Evolutionary conservation across 2,888 invertebrate species (phyloP).

Genomic region (Diaperis boleti): DNA sequence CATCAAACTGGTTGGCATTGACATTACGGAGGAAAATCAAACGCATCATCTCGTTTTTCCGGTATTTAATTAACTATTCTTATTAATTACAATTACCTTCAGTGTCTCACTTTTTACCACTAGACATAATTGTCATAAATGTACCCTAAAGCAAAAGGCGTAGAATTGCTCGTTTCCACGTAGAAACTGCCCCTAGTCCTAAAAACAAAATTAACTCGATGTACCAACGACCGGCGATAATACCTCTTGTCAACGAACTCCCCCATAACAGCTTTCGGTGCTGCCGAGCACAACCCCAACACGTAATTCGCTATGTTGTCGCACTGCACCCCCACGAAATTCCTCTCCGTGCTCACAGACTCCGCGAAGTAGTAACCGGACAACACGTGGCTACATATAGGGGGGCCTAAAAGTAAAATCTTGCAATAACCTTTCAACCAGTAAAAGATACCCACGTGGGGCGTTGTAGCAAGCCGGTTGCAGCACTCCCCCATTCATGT

Average conservation of each 20-base stretch:
- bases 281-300: constrained; percentile 67
- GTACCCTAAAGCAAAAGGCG: constrained; percentile 55
- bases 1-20: not conserved
- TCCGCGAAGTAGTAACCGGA: constrained; percentile 74
- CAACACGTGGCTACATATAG: constrained; percentile 74
- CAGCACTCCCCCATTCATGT: constrained; percentile 72
- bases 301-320: constrained; percentile 68
- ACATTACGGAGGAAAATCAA: not conserved
- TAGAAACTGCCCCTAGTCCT: constrained; percentile 59
- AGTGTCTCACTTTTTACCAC: not conserved
- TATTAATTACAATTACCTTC: not conserved
- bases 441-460: constrained; percentile 54
- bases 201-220: constrained; percentile 35
- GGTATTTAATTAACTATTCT: not conserved
- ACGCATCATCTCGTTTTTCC: not conserved
- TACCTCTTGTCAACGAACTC: constrained; percentile 58
- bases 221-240: not conserved
- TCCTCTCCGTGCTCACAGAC: constrained; percentile 69
- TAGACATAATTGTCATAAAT: constrained; percentile 1
- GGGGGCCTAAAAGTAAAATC: constrained; percentile 62
- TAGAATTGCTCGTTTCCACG: constrained; percentile 55
- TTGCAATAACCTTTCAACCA: constrained; percentile 48
- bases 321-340: constrained; percentile 75
- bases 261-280: constrained; percentile 59
- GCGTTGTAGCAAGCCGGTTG: constrained; percentile 57